Percentiles rank a stretch among this genome's conserved stretches.
Conservation (phyloP, 2,113 vertebrate species). For the Rhinolophus sinicus region DNA sequence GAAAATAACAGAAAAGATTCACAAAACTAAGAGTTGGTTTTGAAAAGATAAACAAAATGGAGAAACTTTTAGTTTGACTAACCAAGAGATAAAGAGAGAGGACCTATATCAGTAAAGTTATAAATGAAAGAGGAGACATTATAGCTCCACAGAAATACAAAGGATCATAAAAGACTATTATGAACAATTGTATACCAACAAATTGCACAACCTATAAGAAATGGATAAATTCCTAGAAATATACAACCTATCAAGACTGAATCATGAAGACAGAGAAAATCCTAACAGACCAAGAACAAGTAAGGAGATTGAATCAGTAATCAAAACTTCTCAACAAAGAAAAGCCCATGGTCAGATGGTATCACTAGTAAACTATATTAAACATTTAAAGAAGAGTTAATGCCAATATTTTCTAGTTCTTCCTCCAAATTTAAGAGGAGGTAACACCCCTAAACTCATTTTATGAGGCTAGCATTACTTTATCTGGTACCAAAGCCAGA, state of each 20-base stretch:
- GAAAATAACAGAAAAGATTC: neutral
- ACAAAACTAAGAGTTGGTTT: neutral
- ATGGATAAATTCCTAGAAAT: neutral
- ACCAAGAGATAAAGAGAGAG: neutral
- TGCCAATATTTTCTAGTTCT: neutral
- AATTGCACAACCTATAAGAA: too few species aligned
- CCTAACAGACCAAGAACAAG: neutral
- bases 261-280: conserved; percentile 1
- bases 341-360: neutral
- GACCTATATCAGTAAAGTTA: neutral
- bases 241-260: neutral
- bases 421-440: neutral
- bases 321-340: neutral
- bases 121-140: neutral
- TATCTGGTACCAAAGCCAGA: neutral
- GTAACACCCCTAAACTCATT: neutral
- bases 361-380: neutral
- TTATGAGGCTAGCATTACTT: neutral
- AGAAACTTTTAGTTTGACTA: neutral
- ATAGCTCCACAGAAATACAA: too few species aligned
- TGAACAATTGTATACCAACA: too few species aligned
- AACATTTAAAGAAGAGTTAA: neutral
- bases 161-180: too few species aligned
- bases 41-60: neutral
- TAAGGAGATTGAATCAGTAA: neutral